Conservation (phyloP, 2,797 vertebrate species). For the Erethizon dorsatum region DNA sequence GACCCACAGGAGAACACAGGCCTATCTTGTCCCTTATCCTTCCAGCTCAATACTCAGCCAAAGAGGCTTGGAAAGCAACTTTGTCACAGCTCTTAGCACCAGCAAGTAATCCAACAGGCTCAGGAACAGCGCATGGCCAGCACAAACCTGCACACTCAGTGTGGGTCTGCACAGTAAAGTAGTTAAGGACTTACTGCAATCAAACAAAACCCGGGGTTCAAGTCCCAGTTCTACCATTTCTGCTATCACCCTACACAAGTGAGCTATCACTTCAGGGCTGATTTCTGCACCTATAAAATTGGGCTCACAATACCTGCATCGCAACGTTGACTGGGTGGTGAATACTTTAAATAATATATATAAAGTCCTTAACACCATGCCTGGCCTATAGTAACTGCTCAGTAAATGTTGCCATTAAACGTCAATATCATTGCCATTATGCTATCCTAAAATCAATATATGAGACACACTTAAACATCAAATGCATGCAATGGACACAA, state of each 20-base stretch:
- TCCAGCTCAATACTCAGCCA: background rate
- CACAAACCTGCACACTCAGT: background rate
- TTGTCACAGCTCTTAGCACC: background rate
- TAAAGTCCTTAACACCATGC: background rate
- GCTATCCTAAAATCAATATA: background rate
- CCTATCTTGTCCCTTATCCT: background rate
- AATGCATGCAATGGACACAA: background rate
- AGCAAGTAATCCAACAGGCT: background rate
- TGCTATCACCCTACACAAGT: background rate
- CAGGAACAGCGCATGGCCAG: background rate
- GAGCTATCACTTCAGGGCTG: background rate
- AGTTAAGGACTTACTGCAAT: background rate
- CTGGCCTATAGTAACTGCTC: background rate
- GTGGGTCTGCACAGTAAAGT: no score
- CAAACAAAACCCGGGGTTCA: background rate
- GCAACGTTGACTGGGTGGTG: background rate
- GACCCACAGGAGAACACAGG: background rate
- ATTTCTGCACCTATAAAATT: background rate
- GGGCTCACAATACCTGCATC: background rate
- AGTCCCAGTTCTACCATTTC: background rate
- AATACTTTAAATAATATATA: background rate
- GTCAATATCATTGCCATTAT: background rate
- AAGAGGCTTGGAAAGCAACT: background rate
- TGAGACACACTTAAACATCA: background rate
- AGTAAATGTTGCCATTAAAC: background rate